Percentiles rank a stretch among this genome's conserved stretches.
phyloP scores from a whole-genome alignment of 2,113 vertebrate species.

The Lasiurus borealis region DNA sequence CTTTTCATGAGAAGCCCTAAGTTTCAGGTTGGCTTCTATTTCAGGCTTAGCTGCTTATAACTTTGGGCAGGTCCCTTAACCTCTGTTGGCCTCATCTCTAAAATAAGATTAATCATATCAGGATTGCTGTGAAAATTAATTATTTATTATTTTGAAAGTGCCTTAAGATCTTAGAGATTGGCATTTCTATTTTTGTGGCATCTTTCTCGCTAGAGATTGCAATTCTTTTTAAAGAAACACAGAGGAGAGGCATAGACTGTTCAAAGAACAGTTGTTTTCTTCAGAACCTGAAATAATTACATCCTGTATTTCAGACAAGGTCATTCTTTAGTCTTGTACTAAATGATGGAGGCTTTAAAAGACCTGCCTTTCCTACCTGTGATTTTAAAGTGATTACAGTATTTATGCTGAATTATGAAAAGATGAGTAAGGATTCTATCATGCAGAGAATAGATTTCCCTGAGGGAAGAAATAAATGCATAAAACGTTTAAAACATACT shows the following conservation, averaged over 20 bases:
- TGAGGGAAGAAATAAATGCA: slow-evolving; percentile 46
- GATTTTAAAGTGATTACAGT: slow-evolving; percentile 65
- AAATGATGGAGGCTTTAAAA: slow-evolving; percentile 61
- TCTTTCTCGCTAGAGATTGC: slow-evolving; percentile 56
- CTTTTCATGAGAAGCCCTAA: not conserved
- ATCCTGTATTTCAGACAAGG: slow-evolving; percentile 67
- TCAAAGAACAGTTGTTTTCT: slow-evolving; percentile 45
- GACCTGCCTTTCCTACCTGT: slow-evolving; percentile 49
- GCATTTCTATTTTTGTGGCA: slow-evolving; percentile 70
- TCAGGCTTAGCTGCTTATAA: not conserved
- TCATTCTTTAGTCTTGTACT: slow-evolving; percentile 54
- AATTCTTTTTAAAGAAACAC: slow-evolving; percentile 50
- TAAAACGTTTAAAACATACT: not conserved
- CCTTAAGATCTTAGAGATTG: slow-evolving; percentile 59
- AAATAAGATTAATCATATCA: slow-evolving; percentile 63
- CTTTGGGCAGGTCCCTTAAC: slow-evolving; percentile 42
- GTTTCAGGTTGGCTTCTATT: not conserved
- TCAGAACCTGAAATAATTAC: slow-evolving; percentile 65
- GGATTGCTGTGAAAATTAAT: slow-evolving; percentile 70
- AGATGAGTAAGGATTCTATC: slow-evolving; percentile 66
- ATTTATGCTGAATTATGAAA: slow-evolving; percentile 64
- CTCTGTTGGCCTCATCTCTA: slow-evolving; percentile 34
- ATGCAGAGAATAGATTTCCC: slow-evolving; percentile 53
- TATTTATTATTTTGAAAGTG: slow-evolving; percentile 67
- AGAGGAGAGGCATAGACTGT: slow-evolving; percentile 44